phyloP scores from a whole-genome alignment of 2,888 invertebrate genomes.

The Sphinx pinastri region DNA sequence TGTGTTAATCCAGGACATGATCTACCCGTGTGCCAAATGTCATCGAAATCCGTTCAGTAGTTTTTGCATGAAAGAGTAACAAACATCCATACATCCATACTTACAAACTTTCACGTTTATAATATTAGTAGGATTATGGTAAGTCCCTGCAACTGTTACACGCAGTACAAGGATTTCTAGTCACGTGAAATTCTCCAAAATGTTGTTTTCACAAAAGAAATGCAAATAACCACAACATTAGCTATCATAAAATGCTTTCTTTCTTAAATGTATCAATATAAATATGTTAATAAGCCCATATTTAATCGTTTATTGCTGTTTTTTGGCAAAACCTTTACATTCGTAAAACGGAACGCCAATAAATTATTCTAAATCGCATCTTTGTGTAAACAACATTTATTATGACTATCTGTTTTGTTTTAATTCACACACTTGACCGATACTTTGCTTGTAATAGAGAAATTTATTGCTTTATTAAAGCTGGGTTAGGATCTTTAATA shows the following conservation, averaged over 20 bases:
- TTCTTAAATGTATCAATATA: not conserved
- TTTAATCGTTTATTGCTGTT: constrained; percentile 14
- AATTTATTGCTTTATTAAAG: constrained; percentile 12
- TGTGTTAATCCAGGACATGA: too few relatives aligned
- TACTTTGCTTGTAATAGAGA: not conserved
- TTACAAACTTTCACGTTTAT: too few relatives aligned
- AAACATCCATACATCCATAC: too few relatives aligned
- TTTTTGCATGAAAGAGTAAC: too few relatives aligned
- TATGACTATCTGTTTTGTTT: constrained; percentile 7
- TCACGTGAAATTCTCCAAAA: not conserved
- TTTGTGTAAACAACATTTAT: constrained; percentile 18
- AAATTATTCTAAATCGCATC: constrained; percentile 12
- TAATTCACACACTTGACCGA: not conserved
- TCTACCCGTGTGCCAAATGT: too few relatives aligned
- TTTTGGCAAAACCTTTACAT: constrained; percentile 17
- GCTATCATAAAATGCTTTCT: not conserved
- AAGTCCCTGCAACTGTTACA: too few relatives aligned
- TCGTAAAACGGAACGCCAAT: not conserved
- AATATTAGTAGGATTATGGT: too few relatives aligned
- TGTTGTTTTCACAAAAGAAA: not conserved
- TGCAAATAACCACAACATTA: not conserved
- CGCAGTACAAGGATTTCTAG: too few relatives aligned
- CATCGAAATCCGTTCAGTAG: too few relatives aligned
- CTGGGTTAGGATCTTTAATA: not conserved
- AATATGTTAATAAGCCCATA: constrained; percentile 23